These are phyloP conservation scores for Tauraco erythrolophus DNA, from an alignment of 2,113 vertebrate species.

Conservation along the genomic window DNA sequence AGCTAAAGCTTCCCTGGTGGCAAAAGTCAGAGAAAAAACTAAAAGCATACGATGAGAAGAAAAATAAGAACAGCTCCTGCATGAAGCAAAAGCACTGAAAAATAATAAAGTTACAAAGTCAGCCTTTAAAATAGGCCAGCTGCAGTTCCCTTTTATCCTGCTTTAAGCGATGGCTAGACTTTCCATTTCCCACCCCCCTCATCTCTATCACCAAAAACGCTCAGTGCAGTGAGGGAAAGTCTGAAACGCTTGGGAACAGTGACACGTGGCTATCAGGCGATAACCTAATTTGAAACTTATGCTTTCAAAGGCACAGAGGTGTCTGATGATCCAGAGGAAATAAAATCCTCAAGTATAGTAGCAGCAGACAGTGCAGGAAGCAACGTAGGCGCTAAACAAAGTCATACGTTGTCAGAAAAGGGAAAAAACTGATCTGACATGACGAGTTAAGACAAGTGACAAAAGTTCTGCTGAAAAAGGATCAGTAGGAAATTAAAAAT, in stretches of 20 bases:
- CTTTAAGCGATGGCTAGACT: not conserved
- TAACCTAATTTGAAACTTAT: conserved; percentile 61
- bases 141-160: not conserved
- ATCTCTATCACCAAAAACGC: not conserved
- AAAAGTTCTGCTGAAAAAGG: conserved; percentile 53
- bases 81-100: not conserved
- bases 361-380: conserved; percentile 50
- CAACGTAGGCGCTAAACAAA: conserved; percentile 42
- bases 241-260: not conserved
- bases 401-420: conserved; percentile 52
- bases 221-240: not conserved
- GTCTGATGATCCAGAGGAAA: conserved; percentile 63
- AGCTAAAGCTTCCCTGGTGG: not conserved
- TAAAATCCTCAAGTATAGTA: conserved; percentile 46
- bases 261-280: not conserved
- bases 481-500: conserved; percentile 64
- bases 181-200: not conserved
- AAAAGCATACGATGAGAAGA: not conserved
- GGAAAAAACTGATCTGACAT: conserved; percentile 31
- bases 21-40: not conserved
- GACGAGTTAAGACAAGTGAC: conserved; percentile 51
- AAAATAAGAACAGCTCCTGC: not conserved
- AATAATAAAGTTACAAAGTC: not conserved
- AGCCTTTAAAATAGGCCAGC: not conserved
- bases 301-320: conserved; percentile 54